Percentiles rank a stretch among this genome's conserved stretches.
Evolutionary conservation across 2,797 vertebrate species (phyloP).

Genomic region (Malacoraja senta): DNA sequence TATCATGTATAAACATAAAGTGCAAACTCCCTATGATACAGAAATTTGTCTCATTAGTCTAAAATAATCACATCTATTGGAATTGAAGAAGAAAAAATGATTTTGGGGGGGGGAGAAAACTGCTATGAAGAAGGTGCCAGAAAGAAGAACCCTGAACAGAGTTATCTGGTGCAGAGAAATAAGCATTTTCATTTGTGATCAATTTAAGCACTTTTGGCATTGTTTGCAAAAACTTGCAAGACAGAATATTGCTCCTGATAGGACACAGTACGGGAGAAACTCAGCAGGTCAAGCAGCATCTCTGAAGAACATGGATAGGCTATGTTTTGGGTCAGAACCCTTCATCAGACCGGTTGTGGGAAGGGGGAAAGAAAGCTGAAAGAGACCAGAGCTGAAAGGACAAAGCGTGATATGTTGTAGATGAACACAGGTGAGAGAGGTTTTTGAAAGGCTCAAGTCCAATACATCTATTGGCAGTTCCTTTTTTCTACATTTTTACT

Average conservation of each 20-base stretch:
- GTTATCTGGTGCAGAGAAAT: not conserved
- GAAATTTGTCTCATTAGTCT: not conserved
- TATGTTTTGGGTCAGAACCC: too few relatives aligned
- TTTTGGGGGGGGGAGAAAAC: not conserved
- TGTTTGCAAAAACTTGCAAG: not conserved
- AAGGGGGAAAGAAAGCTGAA: too few relatives aligned
- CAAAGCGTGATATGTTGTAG: too few relatives aligned
- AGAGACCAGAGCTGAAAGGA: too few relatives aligned
- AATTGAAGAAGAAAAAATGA: not conserved
- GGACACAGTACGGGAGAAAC: too few relatives aligned
- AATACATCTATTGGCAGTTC: too few relatives aligned
- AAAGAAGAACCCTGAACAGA: not conserved
- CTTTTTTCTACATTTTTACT: not conserved
- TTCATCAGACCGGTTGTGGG: too few relatives aligned
- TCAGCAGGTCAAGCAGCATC: too few relatives aligned
- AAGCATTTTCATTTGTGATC: not conserved
- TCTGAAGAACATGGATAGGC: too few relatives aligned
- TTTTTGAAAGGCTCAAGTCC: not conserved
- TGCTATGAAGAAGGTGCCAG: not conserved
- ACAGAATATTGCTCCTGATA: too few relatives aligned
- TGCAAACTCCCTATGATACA: not conserved
- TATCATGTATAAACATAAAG: not conserved
- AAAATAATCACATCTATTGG: not conserved
- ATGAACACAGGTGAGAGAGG: too few relatives aligned
- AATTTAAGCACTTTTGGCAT: not conserved